Base-by-base conservation (phyloP, 2,113 vertebrate species). In the Pimephales promelas region DNA sequence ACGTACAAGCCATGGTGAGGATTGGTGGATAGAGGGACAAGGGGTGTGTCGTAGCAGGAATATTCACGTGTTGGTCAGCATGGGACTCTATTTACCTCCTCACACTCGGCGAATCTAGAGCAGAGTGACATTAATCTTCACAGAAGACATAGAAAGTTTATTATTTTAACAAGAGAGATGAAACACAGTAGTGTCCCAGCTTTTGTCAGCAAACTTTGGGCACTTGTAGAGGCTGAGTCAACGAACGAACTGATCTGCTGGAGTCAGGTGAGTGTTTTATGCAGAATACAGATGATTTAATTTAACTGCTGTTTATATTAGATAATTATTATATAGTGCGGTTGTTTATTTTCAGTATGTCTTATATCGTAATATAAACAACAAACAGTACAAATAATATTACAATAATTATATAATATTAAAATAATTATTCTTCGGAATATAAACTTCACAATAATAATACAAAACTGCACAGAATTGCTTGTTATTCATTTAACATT, bases 121-220 rank as follows among this genome's bases (percentile, higher is more conserved):
- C 77, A 79, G n/a, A 62, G 36, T 45, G 3, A 45, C 36, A 24
- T 22, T 36, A 2, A 62, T 31, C 13, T 26, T 28, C 40, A 64
- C 14, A 20, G 22, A 78, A 79, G 20, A 22, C 24, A 28, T 10
- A 4, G 28, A 68, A 6, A 10, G 7, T 43, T 59, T 45, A 16
- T 54, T 9, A 13, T 18, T 20, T 61, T 47, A n/a, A 31, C 40
- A 76, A 20, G 3, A 52, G 45, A 77, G 78, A 89, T 86, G 89
- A 90, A 87, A 71, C 79, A 88, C 59, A 86, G 49, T 57, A 73
- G 34, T 3, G 88, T 90, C 13, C 86, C 87, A 16, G 86, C 81
- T 4, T 90, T 90, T 72, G 81, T 90, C 49, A 88, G 56, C 83
- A 90, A 90, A 85, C 86, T 90, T 56, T 90, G 89, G 88, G 72